These are phyloP conservation scores for Enteromius viviparus DNA, from an alignment of 2,797 vertebrate species.

Conservation along the genomic window DNA sequence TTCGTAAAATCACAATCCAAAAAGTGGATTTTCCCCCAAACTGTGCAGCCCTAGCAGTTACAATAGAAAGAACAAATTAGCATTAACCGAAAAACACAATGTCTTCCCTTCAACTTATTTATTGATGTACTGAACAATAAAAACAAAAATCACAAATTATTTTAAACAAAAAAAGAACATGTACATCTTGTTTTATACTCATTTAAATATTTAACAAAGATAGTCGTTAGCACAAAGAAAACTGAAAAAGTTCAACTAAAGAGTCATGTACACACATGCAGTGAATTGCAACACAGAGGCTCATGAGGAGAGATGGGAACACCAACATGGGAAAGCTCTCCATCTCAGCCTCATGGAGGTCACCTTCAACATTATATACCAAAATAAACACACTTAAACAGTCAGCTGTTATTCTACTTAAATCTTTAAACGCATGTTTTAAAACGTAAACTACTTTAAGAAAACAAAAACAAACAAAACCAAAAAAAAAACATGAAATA, in stretches of 20 bases:
- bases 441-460: constrained; percentile 14
- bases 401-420: constrained; percentile 13
- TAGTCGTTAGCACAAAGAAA: constrained; percentile 30
- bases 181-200: constrained; percentile 74
- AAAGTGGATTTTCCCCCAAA: neutral
- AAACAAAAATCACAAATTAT: constrained; percentile 88
- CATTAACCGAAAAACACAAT: constrained; percentile 36
- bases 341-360: constrained; percentile 7
- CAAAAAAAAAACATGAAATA: neutral
- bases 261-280: constrained; percentile 5
- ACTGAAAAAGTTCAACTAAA: neutral
- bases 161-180: constrained; percentile 96
- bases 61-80: neutral
- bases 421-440: constrained; percentile 2
- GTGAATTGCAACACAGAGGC: neutral
- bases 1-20: no score
- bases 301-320: constrained; percentile 26
- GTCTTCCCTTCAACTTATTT: constrained; percentile 98
- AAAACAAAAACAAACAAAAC: neutral
- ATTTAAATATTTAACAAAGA: constrained; percentile 80
- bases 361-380: neutral
- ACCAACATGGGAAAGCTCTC: constrained; percentile 21
- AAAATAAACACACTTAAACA: constrained; percentile 23
- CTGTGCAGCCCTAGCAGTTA: neutral
- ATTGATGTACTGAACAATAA: constrained; percentile 99